Base-by-base conservation (phyloP, 30 jellyfish, hydroid and myxozoan genomes). In the Hydractinia echinata region DNA sequence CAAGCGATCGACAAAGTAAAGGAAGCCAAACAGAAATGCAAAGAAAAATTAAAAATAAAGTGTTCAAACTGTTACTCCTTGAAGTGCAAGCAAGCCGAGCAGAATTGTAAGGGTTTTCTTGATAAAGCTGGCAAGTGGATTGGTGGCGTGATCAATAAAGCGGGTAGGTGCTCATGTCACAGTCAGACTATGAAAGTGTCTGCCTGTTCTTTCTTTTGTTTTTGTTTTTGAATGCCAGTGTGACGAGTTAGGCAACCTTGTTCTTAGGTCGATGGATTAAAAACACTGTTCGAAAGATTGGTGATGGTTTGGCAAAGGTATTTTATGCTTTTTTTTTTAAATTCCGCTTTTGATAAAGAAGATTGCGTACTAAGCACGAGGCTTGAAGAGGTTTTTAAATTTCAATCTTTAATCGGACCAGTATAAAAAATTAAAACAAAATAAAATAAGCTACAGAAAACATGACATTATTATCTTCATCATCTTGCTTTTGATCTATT, bases 61-160 rank as follows among this genome's bases (percentile, higher is more conserved):
- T 94, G 99, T 66, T 55, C 84, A 6, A 94, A 85, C 18, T 94
- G 99, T 71, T 72, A 85, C 88, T 71, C 91, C 6, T 85, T 94
- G 85, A 94, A 94, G 73, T 94, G 99, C 76, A 80, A 84, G 79
- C 91, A 94, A 73, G 99, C 99, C 5, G 95, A 94, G 79, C 76
- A 94, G n/a, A 94, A 94, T 76, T 94, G 99, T 85, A 94, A 94
- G 85, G 96, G 96, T 70, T 94, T 94, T 72, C 74, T 94, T 86
- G 96, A 88, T 80, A 85, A 88, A 76, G 99, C 99, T 30, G 99
- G 99, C 15, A 94, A 94, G 77, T 94, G 99, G 99, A 94, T 94
- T 78, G 99, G 99, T 5, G 99, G 99, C 5, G 95, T 81, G 20
- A 76, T 94, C 85, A 87, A 88, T 70, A 95, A 95, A 30, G 95